Evolutionary conservation across 2,888 invertebrate genomes (phyloP).

Genomic region (Sericinus montela): DNA sequence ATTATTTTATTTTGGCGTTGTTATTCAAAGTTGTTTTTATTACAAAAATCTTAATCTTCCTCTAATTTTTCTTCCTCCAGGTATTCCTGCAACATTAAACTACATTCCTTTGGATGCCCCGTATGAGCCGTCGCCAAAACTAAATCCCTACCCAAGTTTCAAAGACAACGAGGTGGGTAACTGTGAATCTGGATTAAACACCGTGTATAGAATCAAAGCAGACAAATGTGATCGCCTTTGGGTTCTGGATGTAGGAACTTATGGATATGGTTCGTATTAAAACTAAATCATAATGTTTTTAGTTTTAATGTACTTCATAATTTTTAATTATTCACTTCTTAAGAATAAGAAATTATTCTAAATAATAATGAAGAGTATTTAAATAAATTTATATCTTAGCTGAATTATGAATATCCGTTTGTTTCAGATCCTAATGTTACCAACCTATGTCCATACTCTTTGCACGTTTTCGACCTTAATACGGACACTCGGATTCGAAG

Average conservation of each 20-base stretch:
- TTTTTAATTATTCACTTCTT: neutral
- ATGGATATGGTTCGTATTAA: conserved; percentile 84
- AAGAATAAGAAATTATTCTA: too few relatives aligned
- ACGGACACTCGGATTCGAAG: conserved; percentile 85
- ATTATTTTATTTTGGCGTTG: too few relatives aligned
- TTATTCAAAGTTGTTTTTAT: too few relatives aligned
- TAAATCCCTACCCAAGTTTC: conserved; percentile 89
- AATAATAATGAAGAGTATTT: neutral
- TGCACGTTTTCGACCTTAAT: conserved; percentile 87
- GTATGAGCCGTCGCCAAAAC: conserved; percentile 84
- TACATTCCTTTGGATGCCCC: conserved; percentile 85
- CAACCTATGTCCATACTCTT: conserved; percentile 88
- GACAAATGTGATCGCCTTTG: conserved; percentile 89
- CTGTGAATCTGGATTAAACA: conserved; percentile 86
- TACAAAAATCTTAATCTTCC: too few relatives aligned
- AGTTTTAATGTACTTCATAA: neutral
- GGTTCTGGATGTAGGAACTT: conserved; percentile 91
- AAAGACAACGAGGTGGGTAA: conserved; percentile 86
- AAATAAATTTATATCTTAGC: too few relatives aligned
- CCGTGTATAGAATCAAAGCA: conserved; percentile 88
- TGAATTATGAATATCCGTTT: too few relatives aligned
- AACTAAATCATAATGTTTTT: too few relatives aligned
- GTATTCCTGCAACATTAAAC: conserved; percentile 89
- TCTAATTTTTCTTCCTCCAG: too few relatives aligned
- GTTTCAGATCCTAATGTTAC: conserved; percentile 73